A percentile compares a stretch with the other conserved stretches of the same genome.
These are phyloP conservation scores for Melieria omissa DNA, from an alignment of 2,888 invertebrate genomes.

Conservation along the genomic window DNA sequence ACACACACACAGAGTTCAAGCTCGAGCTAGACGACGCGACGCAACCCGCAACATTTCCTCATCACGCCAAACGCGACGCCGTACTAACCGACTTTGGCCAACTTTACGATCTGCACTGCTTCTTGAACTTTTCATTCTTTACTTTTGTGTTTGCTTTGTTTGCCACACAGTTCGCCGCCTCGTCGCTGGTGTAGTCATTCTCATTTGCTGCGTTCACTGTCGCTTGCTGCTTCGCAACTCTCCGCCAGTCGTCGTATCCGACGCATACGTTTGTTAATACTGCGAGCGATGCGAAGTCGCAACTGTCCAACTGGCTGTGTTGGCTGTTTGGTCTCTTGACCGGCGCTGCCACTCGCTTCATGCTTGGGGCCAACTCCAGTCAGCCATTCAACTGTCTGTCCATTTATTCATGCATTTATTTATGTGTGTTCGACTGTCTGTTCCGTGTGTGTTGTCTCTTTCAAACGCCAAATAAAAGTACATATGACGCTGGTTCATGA, in stretches of 20 bases:
- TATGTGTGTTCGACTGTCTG: too few relatives aligned
- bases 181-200: neutral
- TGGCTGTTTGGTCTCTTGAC: too few relatives aligned
- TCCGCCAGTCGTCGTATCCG: too few relatives aligned
- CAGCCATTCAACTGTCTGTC: neutral
- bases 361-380: neutral
- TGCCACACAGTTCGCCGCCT: neutral
- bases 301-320: too few relatives aligned
- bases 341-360: neutral
- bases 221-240: too few relatives aligned
- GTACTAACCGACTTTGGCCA: slow-evolving; percentile 37
- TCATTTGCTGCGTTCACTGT: neutral
- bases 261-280: too few relatives aligned
- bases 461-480: too few relatives aligned
- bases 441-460: too few relatives aligned
- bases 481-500: too few relatives aligned
- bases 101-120: slow-evolving; percentile 35
- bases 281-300: too few relatives aligned
- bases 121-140: slow-evolving; percentile 35
- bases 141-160: slow-evolving; percentile 25
- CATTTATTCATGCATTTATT: too few relatives aligned
- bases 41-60: neutral
- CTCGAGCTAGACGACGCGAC: neutral
- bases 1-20: neutral
- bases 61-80: neutral